Base-by-base conservation (phyloP, 2,888 invertebrate species). In the Ditylenchus weischeri region DNA sequence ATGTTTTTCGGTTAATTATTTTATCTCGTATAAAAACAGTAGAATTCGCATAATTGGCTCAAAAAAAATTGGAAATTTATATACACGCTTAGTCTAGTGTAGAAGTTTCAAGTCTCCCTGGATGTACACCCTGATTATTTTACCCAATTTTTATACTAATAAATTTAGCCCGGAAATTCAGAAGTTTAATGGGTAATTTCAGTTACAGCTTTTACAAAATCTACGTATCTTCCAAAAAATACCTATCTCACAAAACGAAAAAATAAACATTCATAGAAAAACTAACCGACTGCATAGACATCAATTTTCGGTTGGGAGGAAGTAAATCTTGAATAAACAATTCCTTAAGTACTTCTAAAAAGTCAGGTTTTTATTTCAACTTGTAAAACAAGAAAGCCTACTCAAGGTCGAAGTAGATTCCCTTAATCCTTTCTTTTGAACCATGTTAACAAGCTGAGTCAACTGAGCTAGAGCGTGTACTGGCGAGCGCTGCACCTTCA, bases 401-500 rank as follows among this genome's bases (percentile, higher is more conserved):
- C 89, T 89, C 75, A 91, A 89, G 47, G 85, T 82, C 72, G 84
- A 78, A 54, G 85, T 77, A 47, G 83, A 81, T 75, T 86, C 86
- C 85, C 86, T 89, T 88, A 84, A 89, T 87, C 84, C 90, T 89
- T 86, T 91, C 51, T 90, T 89, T 85, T 89, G 89, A 0, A 91
- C 89, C 87, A 90, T 89, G 69, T 87, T 87, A 23, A 93, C 87
- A 18, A 93, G 84, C 78, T 88, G 88, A 66, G 88, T 87, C 29
- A 93, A 83, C 43, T 89, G 88, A 15, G 87, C 84, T 60, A 92
- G 84, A 83, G 89, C 90, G 83, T 90, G 90, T n/a, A 91, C 85
- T 0, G 92, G 91, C 76, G 89, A 89, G 79, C 91, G 90, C 87
- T 92, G 90, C 70, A 92, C 88, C 35, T 90, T 85, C 35, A 93